Percentiles rank a stretch among this genome's conserved stretches.
Conservation (phyloP, 2,113 vertebrate genomes). For the Strix uralensis region DNA sequence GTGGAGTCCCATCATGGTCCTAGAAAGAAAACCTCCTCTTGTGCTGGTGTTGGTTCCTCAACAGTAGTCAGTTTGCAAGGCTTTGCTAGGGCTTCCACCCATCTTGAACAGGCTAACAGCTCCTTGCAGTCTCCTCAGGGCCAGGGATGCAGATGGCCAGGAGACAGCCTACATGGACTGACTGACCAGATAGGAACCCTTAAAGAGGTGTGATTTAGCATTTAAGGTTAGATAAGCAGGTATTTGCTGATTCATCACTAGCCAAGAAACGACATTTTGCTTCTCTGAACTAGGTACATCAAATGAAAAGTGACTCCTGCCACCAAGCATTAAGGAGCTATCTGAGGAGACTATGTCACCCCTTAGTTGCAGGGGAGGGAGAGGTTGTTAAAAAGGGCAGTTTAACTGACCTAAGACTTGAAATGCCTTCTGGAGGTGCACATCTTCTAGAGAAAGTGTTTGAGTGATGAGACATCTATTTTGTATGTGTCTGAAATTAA, state of each 20-base stretch:
- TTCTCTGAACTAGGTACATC: background rate
- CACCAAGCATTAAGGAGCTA: slow-evolving; percentile 46
- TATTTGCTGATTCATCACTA: background rate
- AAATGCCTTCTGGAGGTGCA: slow-evolving; percentile 51
- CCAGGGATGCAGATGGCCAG: background rate
- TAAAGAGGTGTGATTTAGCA: slow-evolving; percentile 33
- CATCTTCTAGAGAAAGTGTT: background rate
- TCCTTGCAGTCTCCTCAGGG: background rate
- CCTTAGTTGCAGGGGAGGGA: slow-evolving; percentile 10
- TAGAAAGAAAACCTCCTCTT: background rate
- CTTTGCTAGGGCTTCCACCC: background rate
- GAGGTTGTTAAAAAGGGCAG: slow-evolving; percentile 37
- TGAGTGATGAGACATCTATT: slow-evolving; percentile 15
- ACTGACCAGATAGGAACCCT: background rate
- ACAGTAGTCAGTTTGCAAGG: background rate
- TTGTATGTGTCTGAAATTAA: background rate
- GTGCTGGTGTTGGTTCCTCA: background rate
- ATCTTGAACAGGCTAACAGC: background rate
- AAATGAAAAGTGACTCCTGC: slow-evolving; percentile 63
- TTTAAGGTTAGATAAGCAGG: slow-evolving; percentile 12
- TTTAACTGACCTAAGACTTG: slow-evolving; percentile 40
- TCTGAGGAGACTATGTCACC: slow-evolving; percentile 35
- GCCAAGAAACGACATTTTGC: slow-evolving; percentile 6
- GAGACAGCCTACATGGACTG: background rate
- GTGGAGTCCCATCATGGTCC: background rate